A percentile compares a stretch with the other conserved stretches of the same genome.
phyloP scores from a whole-genome alignment of 2,797 vertebrate genomes.

The Cuniculus paca region DNA sequence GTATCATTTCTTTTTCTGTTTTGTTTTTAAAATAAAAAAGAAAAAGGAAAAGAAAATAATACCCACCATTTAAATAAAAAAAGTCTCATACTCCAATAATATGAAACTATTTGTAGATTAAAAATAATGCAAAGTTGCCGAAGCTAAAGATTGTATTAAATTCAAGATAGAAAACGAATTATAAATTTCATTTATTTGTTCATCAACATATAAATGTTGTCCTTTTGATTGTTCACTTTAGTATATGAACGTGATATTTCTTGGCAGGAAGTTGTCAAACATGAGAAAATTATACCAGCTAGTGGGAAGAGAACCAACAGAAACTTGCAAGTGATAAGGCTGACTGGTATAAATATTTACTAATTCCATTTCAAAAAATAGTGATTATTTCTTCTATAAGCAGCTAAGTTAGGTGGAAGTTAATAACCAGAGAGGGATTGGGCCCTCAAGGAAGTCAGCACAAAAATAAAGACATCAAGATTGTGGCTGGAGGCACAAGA shows the following conservation, averaged over 20 bases:
- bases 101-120: not conserved
- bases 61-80: too few species aligned
- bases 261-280: constrained; percentile 50
- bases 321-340: constrained; percentile 10
- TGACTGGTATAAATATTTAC: constrained; percentile 52
- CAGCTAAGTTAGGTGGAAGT: not conserved
- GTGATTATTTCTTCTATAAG: not conserved
- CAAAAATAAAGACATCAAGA: not conserved
- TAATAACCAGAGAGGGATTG: not conserved
- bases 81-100: not conserved
- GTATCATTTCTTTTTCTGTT: too few species aligned
- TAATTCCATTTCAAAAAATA: constrained; percentile 50
- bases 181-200: constrained; percentile 51
- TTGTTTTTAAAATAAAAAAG: too few species aligned
- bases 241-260: constrained; percentile 36
- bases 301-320: constrained; percentile 34
- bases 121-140: not conserved
- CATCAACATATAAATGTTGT: not conserved
- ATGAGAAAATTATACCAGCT: constrained; percentile 5
- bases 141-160: constrained; percentile 41
- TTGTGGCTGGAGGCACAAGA: not conserved
- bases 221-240: constrained; percentile 37
- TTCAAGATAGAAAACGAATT: constrained; percentile 12
- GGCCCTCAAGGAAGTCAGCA: not conserved
- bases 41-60: too few species aligned